Conservation (phyloP, 1,140 invertebrate genomes). For the Matsumurasca onukii region DNA sequence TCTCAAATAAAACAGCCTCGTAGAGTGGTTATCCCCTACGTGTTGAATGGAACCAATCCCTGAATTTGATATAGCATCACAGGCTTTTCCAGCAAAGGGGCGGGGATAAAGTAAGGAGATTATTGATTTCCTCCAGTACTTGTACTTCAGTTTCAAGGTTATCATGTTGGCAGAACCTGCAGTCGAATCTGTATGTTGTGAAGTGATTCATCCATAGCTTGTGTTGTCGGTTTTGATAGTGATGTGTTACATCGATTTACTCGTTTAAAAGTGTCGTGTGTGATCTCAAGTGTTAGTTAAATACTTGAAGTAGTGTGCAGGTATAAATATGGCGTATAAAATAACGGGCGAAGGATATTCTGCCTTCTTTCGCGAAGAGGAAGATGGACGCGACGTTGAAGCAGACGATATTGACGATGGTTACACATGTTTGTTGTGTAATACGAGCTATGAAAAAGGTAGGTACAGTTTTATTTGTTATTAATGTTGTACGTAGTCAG, state of each 20-base stretch:
- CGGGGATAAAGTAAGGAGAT: too few species aligned
- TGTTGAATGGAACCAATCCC: too few species aligned
- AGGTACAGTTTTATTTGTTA: too few species aligned
- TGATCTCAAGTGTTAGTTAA: too few species aligned
- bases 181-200: slow-evolving; percentile 9
- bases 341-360: slow-evolving; percentile 37
- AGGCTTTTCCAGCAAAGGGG: too few species aligned
- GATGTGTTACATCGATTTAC: neutral
- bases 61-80: too few species aligned
- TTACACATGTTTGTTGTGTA: slow-evolving; percentile 38
- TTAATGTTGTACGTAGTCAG: too few species aligned
- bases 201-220: too few species aligned
- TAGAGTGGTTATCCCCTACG: too few species aligned
- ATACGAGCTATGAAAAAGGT: slow-evolving; percentile 39
- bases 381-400: slow-evolving; percentile 32
- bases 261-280: neutral
- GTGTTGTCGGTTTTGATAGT: neutral
- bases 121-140: slow-evolving; percentile 20
- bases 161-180: slow-evolving; percentile 1
- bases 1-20: too few species aligned
- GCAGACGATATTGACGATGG: slow-evolving; percentile 38
- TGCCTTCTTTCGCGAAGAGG: slow-evolving; percentile 36
- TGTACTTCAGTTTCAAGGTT: neutral
- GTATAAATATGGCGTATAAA: slow-evolving; percentile 34
- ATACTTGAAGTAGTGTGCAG: too few species aligned